Evolutionary conservation across 2,113 vertebrate genomes (phyloP).

Genomic region (Rissa tridactyla): DNA sequence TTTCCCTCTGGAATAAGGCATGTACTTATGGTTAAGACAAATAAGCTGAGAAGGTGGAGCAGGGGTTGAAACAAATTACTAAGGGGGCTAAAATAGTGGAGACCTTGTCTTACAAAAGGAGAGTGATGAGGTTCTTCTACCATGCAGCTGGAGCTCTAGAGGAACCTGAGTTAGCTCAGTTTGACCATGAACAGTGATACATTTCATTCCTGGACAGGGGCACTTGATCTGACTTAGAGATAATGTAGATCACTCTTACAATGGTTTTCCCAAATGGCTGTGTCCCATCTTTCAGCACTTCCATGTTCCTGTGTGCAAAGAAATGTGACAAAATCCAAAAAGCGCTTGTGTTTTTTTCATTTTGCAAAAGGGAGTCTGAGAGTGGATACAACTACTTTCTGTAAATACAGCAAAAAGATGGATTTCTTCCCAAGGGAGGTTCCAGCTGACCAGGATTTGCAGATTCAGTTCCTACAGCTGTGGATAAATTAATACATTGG

Average conservation of each 20-base stretch:
- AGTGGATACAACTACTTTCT: accelerated
- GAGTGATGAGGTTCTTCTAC: neutral
- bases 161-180: neutral
- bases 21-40: neutral
- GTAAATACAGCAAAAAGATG: neutral
- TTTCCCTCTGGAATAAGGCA: neutral
- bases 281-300: neutral
- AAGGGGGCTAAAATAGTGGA: neutral
- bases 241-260: neutral
- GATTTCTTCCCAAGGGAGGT: neutral
- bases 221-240: neutral
- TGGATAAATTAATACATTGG: neutral
- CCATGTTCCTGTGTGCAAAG: neutral
- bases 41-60: neutral
- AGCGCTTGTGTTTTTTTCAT: neutral
- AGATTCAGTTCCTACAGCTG: neutral
- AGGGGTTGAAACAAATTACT: neutral
- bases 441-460: neutral
- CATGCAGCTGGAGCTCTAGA: neutral
- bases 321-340: neutral
- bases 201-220: neutral
- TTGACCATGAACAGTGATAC: neutral
- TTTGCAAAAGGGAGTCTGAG: neutral
- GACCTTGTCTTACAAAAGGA: neutral
- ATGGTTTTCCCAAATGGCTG: neutral